These are phyloP conservation scores for Chelonus insularis DNA, from an alignment of 1,140 invertebrate species.

Conservation along the genomic window DNA sequence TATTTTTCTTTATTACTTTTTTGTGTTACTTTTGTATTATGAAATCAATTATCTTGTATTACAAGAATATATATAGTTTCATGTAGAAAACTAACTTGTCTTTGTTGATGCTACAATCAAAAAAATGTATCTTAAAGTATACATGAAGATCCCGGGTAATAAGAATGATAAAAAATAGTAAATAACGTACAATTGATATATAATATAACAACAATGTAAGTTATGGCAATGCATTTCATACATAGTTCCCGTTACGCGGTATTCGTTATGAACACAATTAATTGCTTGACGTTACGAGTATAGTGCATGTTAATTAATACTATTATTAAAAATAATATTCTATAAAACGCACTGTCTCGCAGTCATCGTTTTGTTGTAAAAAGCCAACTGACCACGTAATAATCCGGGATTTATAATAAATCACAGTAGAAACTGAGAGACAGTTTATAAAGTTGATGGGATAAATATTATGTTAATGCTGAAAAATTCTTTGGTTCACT, in stretches of 20 bases:
- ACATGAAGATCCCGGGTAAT: background rate
- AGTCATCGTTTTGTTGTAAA: slow-evolving; percentile 13
- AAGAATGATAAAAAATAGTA: background rate
- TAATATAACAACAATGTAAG: background rate
- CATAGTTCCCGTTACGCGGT: slow-evolving; percentile 3
- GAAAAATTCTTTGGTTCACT: slow-evolving; percentile 23
- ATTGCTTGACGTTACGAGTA: slow-evolving; percentile 24
- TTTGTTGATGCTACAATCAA: slow-evolving; percentile 8
- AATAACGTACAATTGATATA: slow-evolving; percentile 3
- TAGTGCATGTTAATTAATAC: slow-evolving; percentile 19
- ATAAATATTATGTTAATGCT: slow-evolving; percentile 15
- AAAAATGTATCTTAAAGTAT: slow-evolving; percentile 9
- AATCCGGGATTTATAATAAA: background rate
- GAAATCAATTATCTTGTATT: slow-evolving; percentile 32
- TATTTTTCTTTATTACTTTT: slow-evolving; percentile 28
- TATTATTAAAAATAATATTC: slow-evolving; percentile 15
- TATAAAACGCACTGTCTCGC: slow-evolving; percentile 22
- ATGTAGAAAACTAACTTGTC: slow-evolving; percentile 55
- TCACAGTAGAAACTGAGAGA: slow-evolving; percentile 3
- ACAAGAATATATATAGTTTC: slow-evolving; percentile 59
- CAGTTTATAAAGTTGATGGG: slow-evolving; percentile 1
- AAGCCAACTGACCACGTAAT: background rate
- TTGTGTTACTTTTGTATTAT: slow-evolving; percentile 21
- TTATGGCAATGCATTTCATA: slow-evolving; percentile 12
- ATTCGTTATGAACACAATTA: slow-evolving; percentile 23